phyloP scores from a whole-genome alignment of 2,113 vertebrate genomes.

The Colistium nudipinnis region DNA sequence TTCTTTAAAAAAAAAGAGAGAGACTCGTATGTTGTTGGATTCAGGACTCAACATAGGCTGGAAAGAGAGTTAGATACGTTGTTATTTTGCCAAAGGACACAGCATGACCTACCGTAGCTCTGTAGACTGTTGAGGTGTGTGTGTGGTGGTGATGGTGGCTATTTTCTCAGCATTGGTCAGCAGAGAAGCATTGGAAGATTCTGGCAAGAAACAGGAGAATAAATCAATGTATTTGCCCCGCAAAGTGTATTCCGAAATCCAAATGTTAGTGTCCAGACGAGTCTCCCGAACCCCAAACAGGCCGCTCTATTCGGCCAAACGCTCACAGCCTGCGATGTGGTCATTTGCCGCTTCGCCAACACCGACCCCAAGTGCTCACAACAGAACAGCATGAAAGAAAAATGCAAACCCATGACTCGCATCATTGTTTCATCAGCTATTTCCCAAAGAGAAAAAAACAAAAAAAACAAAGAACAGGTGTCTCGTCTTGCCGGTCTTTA shows the following conservation, averaged over 20 bases:
- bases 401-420: not conserved
- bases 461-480: no score
- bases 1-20: constrained; percentile 81
- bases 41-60: constrained; percentile 12
- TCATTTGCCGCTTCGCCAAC: constrained; percentile 66
- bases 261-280: constrained; percentile 45
- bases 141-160: constrained; percentile 96
- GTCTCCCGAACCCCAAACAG: constrained; percentile 35
- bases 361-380: constrained; percentile 6
- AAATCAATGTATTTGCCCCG: constrained; percentile 27
- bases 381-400: constrained; percentile 20
- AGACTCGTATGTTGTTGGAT: not conserved
- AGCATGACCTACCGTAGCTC: constrained; percentile 86
- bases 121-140: constrained; percentile 86
- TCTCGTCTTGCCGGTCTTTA: constrained; percentile 31
- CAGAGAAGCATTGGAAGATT: constrained; percentile 95
- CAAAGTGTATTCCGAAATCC: constrained; percentile 23
- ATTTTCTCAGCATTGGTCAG: constrained; percentile 98
- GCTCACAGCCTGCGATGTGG: constrained; percentile 68
- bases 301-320: constrained; percentile 55
- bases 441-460: constrained; percentile 3
- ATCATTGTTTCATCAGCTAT: constrained; percentile 22
- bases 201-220: constrained; percentile 65
- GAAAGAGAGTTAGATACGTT: not conserved
- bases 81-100: not conserved